Evolutionary conservation across 1,140 invertebrate species (phyloP).

Genomic region (Bombus picipes): DNA sequence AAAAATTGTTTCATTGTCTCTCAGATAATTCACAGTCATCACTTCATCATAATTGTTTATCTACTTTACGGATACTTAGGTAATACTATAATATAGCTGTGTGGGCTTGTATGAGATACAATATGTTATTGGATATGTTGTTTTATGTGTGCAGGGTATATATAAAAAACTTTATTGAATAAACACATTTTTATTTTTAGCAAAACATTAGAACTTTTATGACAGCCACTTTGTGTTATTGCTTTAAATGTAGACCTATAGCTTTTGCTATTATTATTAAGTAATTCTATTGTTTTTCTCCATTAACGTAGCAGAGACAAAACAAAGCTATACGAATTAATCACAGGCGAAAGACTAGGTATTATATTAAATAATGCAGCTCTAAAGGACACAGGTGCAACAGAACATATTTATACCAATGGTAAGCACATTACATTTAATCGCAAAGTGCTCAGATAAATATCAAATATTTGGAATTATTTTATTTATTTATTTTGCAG

Average conservation of each 20-base stretch:
- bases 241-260: constrained; percentile 3
- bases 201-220: constrained; percentile 13
- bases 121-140: constrained; percentile 57
- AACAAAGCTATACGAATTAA: constrained; percentile 86
- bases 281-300: constrained; percentile 24
- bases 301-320: constrained; percentile 87
- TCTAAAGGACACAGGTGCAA: constrained; percentile 79
- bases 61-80: constrained; percentile 84
- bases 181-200: constrained; percentile 28
- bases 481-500: constrained; percentile 76
- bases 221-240: constrained; percentile 2
- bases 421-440: constrained; percentile 60
- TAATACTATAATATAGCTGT: constrained; percentile 64
- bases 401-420: constrained; percentile 63
- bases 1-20: constrained; percentile 82
- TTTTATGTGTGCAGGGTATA: not conserved
- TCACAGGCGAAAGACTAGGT: constrained; percentile 87
- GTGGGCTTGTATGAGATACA: not conserved
- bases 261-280: not conserved
- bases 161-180: not conserved
- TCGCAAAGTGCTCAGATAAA: not conserved
- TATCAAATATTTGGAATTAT: constrained; percentile 23
- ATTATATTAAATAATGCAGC: constrained; percentile 86
- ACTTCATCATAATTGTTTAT: constrained; percentile 82
- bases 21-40: constrained; percentile 74